Conservation (phyloP, 2,888 invertebrate species). For the Ochropleura plecta region DNA sequence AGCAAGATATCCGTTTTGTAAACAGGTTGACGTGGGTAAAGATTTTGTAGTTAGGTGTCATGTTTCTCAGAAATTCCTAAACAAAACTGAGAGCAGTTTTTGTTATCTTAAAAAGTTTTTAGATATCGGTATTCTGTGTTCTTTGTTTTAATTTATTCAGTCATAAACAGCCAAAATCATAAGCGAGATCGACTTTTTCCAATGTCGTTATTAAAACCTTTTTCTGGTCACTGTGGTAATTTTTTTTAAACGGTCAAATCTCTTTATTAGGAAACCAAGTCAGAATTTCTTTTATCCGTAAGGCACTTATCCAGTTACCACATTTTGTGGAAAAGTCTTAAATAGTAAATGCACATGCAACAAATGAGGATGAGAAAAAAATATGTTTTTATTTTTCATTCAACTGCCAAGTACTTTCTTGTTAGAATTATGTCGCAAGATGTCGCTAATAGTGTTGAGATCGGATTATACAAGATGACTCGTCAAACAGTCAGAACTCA, state of each 20-base stretch:
- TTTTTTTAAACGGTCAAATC: too few species aligned
- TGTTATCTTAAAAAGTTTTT: conserved; percentile 10
- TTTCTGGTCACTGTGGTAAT: not conserved
- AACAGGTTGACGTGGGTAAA: conserved; percentile 11
- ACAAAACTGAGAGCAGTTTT: not conserved
- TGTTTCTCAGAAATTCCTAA: conserved; percentile 31
- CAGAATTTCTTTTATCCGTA: not conserved
- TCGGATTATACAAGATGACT: too few species aligned
- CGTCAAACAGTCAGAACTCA: too few species aligned
- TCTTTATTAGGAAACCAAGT: too few species aligned
- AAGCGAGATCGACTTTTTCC: too few species aligned
- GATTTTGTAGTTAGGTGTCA: not conserved
- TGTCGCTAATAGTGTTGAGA: not conserved
- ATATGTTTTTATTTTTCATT: not conserved
- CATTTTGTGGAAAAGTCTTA: too few species aligned
- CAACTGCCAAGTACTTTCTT: not conserved
- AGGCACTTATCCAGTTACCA: too few species aligned
- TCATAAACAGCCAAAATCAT: too few species aligned
- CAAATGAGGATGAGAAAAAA: not conserved
- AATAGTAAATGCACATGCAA: not conserved
- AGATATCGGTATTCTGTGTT: not conserved
- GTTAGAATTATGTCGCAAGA: not conserved
- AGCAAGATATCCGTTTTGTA: conserved; percentile 15
- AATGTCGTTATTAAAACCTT: not conserved
- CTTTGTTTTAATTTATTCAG: too few species aligned